phyloP scores from a whole-genome alignment of 2,113 vertebrate species.

The Aepyceros melampus region DNA sequence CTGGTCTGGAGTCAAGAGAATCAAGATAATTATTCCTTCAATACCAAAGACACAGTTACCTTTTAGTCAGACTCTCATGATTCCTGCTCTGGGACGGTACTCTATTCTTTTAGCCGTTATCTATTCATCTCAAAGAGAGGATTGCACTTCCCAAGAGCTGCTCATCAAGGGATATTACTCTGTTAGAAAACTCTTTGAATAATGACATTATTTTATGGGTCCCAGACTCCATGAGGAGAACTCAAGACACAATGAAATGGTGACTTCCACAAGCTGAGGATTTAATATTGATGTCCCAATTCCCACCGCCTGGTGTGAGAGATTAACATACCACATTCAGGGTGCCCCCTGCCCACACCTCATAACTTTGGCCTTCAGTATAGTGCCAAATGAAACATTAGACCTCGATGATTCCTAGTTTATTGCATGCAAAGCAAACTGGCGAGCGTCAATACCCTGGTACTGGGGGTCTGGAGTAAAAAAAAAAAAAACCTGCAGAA shows the following conservation, averaged over 20 bases:
- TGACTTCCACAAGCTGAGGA: conserved; percentile 30
- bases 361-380: not conserved
- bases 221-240: conserved; percentile 47
- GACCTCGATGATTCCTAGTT: not conserved
- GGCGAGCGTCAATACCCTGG: fast-evolving
- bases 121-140: conserved; percentile 4
- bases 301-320: not conserved
- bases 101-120: conserved; percentile 3
- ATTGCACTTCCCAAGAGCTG: conserved; percentile 40
- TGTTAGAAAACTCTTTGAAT: conserved; percentile 63
- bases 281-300: conserved; percentile 3
- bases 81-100: not conserved
- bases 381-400: not conserved
- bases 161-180: conserved; percentile 52
- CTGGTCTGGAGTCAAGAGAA: conserved; percentile 52
- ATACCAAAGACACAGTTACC: conserved; percentile 45
- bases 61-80: conserved; percentile 54
- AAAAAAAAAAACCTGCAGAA: not conserved
- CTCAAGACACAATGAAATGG: not conserved
- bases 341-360: not conserved
- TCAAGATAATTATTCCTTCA: conserved; percentile 63
- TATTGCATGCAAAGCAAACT: fast-evolving
- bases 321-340: not conserved
- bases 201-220: conserved; percentile 59
- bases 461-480: too few species aligned